Evolutionary conservation across 2,888 invertebrate species (phyloP).

Genomic region (Habroteleia sp.): DNA sequence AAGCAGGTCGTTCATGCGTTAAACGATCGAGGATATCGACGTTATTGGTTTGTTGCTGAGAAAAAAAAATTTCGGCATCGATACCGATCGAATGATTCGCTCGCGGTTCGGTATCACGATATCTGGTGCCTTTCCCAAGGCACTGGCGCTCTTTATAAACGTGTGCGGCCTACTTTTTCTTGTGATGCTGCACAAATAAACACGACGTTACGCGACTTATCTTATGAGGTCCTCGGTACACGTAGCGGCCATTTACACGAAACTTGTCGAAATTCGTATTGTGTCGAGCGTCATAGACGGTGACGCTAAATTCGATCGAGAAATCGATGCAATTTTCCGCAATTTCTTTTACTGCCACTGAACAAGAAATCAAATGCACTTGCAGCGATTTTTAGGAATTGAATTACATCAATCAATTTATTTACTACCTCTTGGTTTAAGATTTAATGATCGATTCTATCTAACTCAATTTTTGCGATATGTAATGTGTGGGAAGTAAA

Average conservation of each 20-base stretch:
- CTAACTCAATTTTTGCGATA: too few relatives aligned
- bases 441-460: too few relatives aligned
- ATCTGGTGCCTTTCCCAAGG: constrained; percentile 66
- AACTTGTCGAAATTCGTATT: constrained; percentile 47
- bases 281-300: constrained; percentile 14
- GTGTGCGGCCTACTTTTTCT: constrained; percentile 71
- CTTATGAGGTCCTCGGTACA: constrained; percentile 61
- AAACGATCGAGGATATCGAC: constrained; percentile 36
- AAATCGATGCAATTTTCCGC: constrained; percentile 28
- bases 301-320: constrained; percentile 18
- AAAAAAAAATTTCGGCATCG: constrained; percentile 46
- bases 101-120: constrained; percentile 42
- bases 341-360: constrained; percentile 13
- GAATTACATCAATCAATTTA: too few relatives aligned
- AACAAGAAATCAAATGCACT: not conserved
- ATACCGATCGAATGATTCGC: constrained; percentile 60
- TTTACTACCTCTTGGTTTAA: too few relatives aligned
- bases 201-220: constrained; percentile 54
- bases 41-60: constrained; percentile 25
- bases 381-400: too few relatives aligned
- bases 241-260: constrained; percentile 16
- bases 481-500: too few relatives aligned
- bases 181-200: constrained; percentile 41
- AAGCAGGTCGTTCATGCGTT: constrained; percentile 37
- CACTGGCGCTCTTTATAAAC: constrained; percentile 46